Evolutionary conservation across 2,797 vertebrate genomes (phyloP).

Genomic region (Dendrocincla fuliginosa): DNA sequence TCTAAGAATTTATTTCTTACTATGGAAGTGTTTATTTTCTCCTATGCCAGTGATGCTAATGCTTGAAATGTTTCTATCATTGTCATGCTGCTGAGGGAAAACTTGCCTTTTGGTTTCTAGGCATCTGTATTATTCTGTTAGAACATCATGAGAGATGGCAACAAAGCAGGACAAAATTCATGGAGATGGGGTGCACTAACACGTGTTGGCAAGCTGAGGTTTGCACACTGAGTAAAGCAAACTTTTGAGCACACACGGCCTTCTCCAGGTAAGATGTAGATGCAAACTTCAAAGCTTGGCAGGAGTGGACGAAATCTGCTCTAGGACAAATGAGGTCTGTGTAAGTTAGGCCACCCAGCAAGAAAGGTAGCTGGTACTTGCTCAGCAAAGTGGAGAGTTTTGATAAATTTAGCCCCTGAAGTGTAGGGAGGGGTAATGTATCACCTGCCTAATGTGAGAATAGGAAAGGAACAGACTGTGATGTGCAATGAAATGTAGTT

Average conservation of each 20-base stretch:
- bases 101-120: not conserved
- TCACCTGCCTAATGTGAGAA: fast-evolving
- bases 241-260: not conserved
- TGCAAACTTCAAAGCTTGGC: not conserved
- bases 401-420: not conserved
- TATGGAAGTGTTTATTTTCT: not conserved
- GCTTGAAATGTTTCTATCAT: not conserved
- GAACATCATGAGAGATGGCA: not conserved
- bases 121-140: not conserved
- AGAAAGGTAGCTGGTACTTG: not conserved
- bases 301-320: not conserved
- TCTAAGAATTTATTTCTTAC: not conserved
- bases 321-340: not conserved
- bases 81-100: not conserved
- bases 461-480: not conserved
- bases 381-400: not conserved
- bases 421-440: not conserved
- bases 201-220: not conserved
- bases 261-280: not conserved
- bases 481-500: not conserved
- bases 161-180: not conserved
- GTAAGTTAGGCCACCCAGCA: not conserved
- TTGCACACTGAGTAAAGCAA: not conserved
- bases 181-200: not conserved
- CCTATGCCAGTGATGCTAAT: not conserved